Evolutionary conservation across 2,113 vertebrate species (phyloP).

Genomic region (Cheirogaleus medius): DNA sequence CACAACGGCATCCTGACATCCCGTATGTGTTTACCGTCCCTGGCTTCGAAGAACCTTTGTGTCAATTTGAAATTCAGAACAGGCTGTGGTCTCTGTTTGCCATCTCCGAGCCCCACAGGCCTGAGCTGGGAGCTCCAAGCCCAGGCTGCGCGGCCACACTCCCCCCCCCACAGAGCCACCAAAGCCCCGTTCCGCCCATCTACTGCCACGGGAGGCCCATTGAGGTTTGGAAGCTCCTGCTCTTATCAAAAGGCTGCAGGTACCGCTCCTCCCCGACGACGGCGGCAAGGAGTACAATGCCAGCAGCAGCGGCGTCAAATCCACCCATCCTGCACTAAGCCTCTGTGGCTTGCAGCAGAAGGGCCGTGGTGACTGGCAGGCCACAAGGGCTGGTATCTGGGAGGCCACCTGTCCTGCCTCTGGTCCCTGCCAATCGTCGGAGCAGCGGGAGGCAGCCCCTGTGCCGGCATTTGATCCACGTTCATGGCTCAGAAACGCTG

Average conservation of each 20-base stretch:
- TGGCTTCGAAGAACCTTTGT: neutral
- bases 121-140: neutral
- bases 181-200: neutral
- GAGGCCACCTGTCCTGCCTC: constrained; percentile 38
- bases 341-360: constrained; percentile 45
- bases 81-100: constrained; percentile 15
- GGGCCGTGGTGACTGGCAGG: neutral
- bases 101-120: neutral
- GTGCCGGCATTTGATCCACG: neutral
- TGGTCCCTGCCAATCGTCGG: neutral
- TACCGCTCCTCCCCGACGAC: fast-evolving
- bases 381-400: neutral
- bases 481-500: neutral
- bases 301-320: neutral
- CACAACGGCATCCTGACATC: constrained; percentile 38
- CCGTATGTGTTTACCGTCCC: neutral
- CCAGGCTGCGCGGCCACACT: fast-evolving
- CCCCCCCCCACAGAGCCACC: neutral
- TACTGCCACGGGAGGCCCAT: neutral
- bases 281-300: neutral
- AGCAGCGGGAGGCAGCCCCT: neutral
- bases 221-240: neutral
- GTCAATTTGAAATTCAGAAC: constrained; percentile 61
- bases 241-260: constrained; percentile 62
- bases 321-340: constrained; percentile 71